Base-by-base conservation (phyloP, 1,140 invertebrate species). In the Calephelis nemesis region DNA sequence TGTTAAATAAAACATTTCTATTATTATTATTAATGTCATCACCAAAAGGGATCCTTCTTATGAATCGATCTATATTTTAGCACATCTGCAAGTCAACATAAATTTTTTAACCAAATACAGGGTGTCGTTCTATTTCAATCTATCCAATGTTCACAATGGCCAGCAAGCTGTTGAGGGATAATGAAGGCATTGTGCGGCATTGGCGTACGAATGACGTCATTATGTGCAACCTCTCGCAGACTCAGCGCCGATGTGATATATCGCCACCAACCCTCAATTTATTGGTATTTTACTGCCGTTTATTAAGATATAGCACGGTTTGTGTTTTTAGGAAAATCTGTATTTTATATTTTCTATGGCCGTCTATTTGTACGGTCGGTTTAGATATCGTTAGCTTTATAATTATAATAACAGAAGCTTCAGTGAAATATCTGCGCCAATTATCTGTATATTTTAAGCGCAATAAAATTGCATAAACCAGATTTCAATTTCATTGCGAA, bases 111-210 rank as follows among this genome's bases (percentile, higher is more conserved):
- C 11, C 30, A 39, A 60, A 39, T 65, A 42, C 13, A 52, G 39
- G 52, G 39, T 60, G 63, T 30, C 42, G 52, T 62, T 63, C 63
- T 68, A 68, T 68, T 68, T 62, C 58, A 68, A 62, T 62, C 19
- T 68, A 48, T 6, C 42, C 54, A 39, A 12, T 30, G 54, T 60
- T 54, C 54, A 60, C 65, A 60, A 67, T 65, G 50, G 54, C 67
- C 72, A 69, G 70, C 65, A 72, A 67, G 70, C 68, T 72, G 70
- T 68, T 64, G 54, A 63, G 63, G 49, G 62, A 68, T 74, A 75
- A 75, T 75, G 71, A 75, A 73, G 74, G 69, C 67, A 67, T 70
- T 75, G 70, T 75, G 63, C 63, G 65, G 52, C 67, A 58, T 63
- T 67, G 72, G 45, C 69, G 64, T 47, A 64, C 63, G 62, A 70